Evolutionary conservation across 2,113 vertebrate genomes (phyloP).

Genomic region (Pseudonaja textilis): DNA sequence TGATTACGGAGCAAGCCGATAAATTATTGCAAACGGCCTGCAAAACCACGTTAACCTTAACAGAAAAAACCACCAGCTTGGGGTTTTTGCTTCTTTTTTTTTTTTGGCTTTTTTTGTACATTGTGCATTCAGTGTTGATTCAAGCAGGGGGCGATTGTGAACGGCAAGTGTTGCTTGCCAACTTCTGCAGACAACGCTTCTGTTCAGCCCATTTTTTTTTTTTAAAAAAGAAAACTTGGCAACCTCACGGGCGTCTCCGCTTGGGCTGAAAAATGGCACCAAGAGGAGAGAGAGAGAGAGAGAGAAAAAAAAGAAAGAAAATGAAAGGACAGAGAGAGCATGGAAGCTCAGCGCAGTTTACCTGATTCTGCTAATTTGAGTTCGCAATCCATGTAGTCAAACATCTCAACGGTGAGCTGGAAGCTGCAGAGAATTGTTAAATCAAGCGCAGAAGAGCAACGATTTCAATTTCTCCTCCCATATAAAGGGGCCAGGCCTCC

Average conservation of each 20-base stretch:
- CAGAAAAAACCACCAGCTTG: background rate
- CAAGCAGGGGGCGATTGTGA: no score
- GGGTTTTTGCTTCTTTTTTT: no score
- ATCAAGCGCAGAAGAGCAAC: background rate
- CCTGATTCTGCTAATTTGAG: constrained; percentile 91
- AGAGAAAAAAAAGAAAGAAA: background rate
- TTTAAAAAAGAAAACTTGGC: background rate
- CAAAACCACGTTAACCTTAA: background rate
- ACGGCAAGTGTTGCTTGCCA: background rate
- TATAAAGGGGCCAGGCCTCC: fast-evolving
- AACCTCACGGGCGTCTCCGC: background rate
- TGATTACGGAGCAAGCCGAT: background rate
- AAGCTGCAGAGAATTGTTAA: constrained; percentile 74
- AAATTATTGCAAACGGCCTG: background rate
- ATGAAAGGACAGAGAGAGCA: background rate
- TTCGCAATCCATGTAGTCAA: constrained; percentile 95
- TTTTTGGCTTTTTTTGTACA: background rate
- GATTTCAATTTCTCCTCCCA: background rate
- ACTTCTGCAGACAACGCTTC: background rate
- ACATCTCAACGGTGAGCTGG: constrained; percentile 97
- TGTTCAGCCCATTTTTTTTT: background rate
- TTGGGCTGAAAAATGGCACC: background rate
- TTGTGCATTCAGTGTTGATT: background rate
- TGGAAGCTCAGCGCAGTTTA: constrained; percentile 60
- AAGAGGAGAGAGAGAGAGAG: background rate